phyloP scores from a whole-genome alignment of 2,888 invertebrate genomes.

The Helleia helle region DNA sequence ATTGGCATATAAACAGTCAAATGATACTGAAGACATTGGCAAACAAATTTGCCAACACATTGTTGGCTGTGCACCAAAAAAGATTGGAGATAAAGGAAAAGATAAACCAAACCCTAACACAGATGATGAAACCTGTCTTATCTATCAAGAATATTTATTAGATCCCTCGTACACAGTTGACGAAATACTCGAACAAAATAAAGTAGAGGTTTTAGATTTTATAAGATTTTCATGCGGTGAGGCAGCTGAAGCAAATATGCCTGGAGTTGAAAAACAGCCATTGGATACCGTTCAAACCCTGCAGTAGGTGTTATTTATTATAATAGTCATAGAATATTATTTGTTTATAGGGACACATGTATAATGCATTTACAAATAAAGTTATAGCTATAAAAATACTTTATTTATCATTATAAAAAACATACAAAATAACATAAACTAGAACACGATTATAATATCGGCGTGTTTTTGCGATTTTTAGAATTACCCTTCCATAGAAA shows the following conservation, averaged over 20 bases:
- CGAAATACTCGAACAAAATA: constrained; percentile 78
- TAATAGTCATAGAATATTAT: constrained; percentile 11
- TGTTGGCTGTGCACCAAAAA: constrained; percentile 88
- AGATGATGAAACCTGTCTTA: constrained; percentile 86
- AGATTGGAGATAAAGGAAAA: constrained; percentile 77
- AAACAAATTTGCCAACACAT: constrained; percentile 93
- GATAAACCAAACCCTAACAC: constrained; percentile 77
- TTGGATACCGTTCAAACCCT: constrained; percentile 77
- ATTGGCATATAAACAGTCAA: constrained; percentile 77
- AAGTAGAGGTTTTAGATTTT: constrained; percentile 83
- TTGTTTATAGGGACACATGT: constrained; percentile 15
- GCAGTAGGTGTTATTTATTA: constrained; percentile 51
- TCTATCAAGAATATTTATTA: constrained; percentile 90
- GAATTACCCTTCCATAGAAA: constrained; percentile 75
- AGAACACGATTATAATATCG: constrained; percentile 1
- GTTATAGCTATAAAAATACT: constrained; percentile 11
- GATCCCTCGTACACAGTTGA: constrained; percentile 84
- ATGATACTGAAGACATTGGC: constrained; percentile 67
- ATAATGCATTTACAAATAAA: constrained; percentile 27
- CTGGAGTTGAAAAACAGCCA: constrained; percentile 63
- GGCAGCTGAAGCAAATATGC: constrained; percentile 44
- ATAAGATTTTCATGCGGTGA: constrained; percentile 93
- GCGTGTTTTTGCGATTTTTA: constrained; percentile 31
- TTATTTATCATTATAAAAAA: background rate
- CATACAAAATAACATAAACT: background rate